These are phyloP conservation scores for Balaenoptera acutorostrata DNA, from an alignment of 2,113 vertebrate genomes.

Conservation along the genomic window DNA sequence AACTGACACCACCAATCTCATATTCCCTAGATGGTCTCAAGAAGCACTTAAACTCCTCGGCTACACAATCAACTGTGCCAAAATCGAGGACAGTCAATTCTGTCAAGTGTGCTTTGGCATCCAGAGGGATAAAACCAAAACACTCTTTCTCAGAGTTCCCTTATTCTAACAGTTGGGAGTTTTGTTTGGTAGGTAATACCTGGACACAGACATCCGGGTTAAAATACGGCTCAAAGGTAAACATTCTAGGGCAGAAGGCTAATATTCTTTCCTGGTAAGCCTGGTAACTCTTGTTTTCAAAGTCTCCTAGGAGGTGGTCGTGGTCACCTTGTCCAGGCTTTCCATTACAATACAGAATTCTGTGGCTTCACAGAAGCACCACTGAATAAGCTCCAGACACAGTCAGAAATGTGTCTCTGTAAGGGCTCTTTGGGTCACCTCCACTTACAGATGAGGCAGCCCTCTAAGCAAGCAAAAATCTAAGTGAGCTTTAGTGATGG, in stretches of 20 bases:
- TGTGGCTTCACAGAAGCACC: not conserved
- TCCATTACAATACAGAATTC: accelerated
- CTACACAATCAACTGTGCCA: no score
- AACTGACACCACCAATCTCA: not conserved
- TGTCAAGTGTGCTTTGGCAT: not conserved
- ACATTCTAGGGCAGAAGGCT: no score
- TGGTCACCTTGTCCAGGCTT: not conserved
- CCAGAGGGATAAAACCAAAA: not conserved
- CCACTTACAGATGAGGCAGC: accelerated
- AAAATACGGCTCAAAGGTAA: not conserved
- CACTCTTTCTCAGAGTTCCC: no score
- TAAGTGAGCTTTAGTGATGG: accelerated
- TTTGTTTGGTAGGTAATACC: not conserved
- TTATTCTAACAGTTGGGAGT: no score
- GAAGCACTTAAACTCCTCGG: not conserved
- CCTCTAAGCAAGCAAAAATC: not conserved
- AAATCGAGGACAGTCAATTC: no score
- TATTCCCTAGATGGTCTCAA: accelerated
- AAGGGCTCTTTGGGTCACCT: no score
- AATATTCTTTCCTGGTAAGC: accelerated
- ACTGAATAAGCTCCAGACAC: accelerated
- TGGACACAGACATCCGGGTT: not conserved
- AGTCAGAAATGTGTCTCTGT: accelerated
- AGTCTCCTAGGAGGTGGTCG: not conserved
- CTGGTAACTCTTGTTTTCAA: not conserved